A percentile compares a stretch with the other conserved stretches of the same genome.
These are phyloP conservation scores for Leucoraja erinaceus DNA, from an alignment of 2,113 vertebrate species.

Conservation along the genomic window DNA sequence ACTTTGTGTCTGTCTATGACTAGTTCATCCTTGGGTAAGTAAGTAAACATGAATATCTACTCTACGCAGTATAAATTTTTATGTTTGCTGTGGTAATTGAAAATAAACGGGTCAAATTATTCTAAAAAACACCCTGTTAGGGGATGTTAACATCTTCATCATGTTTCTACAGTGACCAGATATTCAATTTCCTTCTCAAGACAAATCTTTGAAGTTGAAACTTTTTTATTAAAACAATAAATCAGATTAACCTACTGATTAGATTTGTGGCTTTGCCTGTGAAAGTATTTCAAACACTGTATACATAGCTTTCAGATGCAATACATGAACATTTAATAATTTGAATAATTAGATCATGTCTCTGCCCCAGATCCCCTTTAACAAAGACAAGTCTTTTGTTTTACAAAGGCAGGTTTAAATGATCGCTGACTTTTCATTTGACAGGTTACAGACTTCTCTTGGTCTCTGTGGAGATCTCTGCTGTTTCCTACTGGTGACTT, in stretches of 20 bases:
- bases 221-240: not conserved
- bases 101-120: not conserved
- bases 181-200: not conserved
- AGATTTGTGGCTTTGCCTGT: not conserved
- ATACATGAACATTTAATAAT: slow-evolving; percentile 3
- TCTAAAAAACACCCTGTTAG: not conserved
- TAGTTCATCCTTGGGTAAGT: not conserved
- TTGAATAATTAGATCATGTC: not conserved
- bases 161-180: not conserved
- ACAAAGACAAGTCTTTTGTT: not conserved
- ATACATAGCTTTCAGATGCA: not conserved
- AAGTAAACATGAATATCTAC: not conserved
- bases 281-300: not conserved
- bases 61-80: not conserved
- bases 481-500: not conserved
- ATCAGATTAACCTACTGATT: not conserved
- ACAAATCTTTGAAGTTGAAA: no score
- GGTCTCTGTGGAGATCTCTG: not conserved
- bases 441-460: not conserved
- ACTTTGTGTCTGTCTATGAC: no score
- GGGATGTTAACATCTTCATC: not conserved
- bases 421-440: not conserved
- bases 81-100: slow-evolving; percentile 1
- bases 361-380: not conserved
- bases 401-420: not conserved